Evolutionary conservation across 2,888 invertebrate species (phyloP).

Genomic region (Aethes cnicana): DNA sequence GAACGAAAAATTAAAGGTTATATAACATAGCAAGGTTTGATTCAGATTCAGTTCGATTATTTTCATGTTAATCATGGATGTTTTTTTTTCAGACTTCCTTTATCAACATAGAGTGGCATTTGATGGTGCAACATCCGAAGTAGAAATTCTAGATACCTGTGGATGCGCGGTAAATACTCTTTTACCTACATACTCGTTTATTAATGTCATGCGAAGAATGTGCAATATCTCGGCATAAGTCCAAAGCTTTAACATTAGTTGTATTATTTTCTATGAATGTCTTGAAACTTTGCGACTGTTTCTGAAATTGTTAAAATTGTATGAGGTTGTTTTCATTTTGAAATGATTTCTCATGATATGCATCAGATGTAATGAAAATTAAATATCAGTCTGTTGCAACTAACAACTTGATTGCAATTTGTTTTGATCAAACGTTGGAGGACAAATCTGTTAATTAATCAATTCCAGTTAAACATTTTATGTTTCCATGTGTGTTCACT

Average conservation of each 20-base stretch:
- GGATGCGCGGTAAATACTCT: slow-evolving; percentile 89
- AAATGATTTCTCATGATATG: too few species aligned
- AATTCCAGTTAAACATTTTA: too few species aligned
- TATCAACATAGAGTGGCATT: slow-evolving; percentile 90
- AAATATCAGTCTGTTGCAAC: too few species aligned
- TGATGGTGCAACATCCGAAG: slow-evolving; percentile 88
- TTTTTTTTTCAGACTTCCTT: slow-evolving; percentile 88
- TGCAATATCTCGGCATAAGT: slow-evolving; percentile 24
- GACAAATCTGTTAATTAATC: too few species aligned
- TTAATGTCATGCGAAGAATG: slow-evolving; percentile 32
- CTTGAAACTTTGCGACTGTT: too few species aligned
- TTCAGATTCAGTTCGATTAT: background rate
- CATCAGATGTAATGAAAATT: too few species aligned
- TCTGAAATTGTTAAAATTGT: background rate
- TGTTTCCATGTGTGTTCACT: too few species aligned
- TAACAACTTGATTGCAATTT: too few species aligned
- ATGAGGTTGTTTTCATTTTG: too few species aligned
- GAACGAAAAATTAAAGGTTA: slow-evolving; percentile 4
- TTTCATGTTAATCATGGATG: too few species aligned
- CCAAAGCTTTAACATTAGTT: slow-evolving; percentile 12
- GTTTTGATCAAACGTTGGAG: too few species aligned
- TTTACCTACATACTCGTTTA: background rate
- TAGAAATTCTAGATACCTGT: slow-evolving; percentile 90
- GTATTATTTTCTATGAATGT: too few species aligned
- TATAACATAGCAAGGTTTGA: background rate